These are phyloP conservation scores for Ptychobarbus kaznakovi DNA, from an alignment of 2,797 vertebrate species.

Conservation along the genomic window DNA sequence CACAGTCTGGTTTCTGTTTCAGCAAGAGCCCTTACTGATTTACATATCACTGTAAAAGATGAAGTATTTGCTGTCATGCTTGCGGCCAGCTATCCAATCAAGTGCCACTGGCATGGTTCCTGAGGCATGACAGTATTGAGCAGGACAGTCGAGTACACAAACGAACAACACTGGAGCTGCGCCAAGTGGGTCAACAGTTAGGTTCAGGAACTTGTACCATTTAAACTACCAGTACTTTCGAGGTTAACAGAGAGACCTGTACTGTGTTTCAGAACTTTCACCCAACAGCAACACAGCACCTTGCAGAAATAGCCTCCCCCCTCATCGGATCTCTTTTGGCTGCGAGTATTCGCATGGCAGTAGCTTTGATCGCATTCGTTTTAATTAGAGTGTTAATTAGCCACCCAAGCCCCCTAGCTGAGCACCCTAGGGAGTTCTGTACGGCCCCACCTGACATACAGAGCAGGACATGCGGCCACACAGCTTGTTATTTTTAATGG, in stretches of 20 bases:
- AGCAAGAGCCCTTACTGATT: conserved; percentile 3
- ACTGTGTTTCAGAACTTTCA: conserved; percentile 25
- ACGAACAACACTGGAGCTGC: conserved; percentile 12
- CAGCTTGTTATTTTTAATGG: conserved; percentile 58
- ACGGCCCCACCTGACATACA: conserved; percentile 44
- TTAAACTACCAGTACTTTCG: conserved; percentile 22
- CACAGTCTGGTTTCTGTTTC: background rate
- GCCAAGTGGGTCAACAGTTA: conserved; percentile 15
- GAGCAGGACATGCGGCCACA: conserved; percentile 24
- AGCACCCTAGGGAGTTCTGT: conserved; percentile 39
- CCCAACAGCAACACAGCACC: conserved; percentile 11
- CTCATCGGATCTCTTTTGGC: conserved; percentile 14
- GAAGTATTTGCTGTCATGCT: conserved; percentile 30
- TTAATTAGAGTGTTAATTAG: conserved; percentile 65
- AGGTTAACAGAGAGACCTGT: conserved; percentile 30
- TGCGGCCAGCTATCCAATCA: conserved; percentile 8
- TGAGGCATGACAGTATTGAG: background rate
- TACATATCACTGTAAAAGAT: conserved; percentile 6
- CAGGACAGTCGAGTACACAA: background rate
- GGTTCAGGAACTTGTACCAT: conserved; percentile 12
- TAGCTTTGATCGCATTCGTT: conserved; percentile 57
- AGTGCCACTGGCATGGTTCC: conserved; percentile 25
- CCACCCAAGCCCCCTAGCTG: conserved; percentile 16
- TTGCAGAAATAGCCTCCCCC: conserved; percentile 19
- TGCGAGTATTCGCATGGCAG: conserved; percentile 29